A percentile compares a stretch with the other conserved stretches of the same genome.
phyloP scores from a whole-genome alignment of 2,797 vertebrate genomes.

The Protosalanx chinensis region DNA sequence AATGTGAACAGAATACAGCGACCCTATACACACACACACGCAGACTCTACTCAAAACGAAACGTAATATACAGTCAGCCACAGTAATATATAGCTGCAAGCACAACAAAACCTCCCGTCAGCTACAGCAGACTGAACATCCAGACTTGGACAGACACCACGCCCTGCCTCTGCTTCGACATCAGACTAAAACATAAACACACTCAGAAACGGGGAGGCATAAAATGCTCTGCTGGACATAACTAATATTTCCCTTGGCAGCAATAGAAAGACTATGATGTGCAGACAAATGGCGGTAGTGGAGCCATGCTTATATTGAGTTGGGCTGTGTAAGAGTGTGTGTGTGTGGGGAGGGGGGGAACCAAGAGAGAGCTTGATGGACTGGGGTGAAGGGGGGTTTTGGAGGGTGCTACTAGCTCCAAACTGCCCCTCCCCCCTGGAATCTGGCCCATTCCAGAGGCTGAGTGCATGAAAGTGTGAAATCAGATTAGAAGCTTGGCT shows the following conservation, averaged over 20 bases:
- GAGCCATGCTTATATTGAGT: conserved; percentile 1
- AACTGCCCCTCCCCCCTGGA: conserved; percentile 51
- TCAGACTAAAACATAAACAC: conserved; percentile 63
- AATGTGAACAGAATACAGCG: conserved; percentile 10
- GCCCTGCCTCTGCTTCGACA: conserved; percentile 56
- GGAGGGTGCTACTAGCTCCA: conserved; percentile 8
- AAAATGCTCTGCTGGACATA: conserved; percentile 46
- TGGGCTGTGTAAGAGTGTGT: conserved; percentile 14
- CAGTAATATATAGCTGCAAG: conserved; percentile 22
- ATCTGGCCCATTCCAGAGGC: conserved; percentile 57
- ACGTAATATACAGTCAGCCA: conserved; percentile 12
- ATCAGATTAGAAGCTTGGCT: conserved; percentile 73
- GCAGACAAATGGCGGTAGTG: conserved; percentile 19
- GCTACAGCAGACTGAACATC: conserved; percentile 24
- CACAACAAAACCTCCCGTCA: conserved; percentile 24
- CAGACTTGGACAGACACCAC: conserved; percentile 46
- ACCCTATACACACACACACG: neutral
- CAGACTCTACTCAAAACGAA: conserved; percentile 30
- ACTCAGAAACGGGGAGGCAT: conserved; percentile 19
- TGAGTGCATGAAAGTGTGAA: conserved; percentile 71
- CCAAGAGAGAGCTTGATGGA: conserved; percentile 2
- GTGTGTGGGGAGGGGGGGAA: neutral
- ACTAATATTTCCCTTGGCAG: conserved; percentile 52
- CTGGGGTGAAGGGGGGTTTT: conserved; percentile 11
- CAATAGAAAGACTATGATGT: conserved; percentile 20